Base-by-base conservation (phyloP, 2,797 vertebrate species). In the Luscinia megarhynchos region DNA sequence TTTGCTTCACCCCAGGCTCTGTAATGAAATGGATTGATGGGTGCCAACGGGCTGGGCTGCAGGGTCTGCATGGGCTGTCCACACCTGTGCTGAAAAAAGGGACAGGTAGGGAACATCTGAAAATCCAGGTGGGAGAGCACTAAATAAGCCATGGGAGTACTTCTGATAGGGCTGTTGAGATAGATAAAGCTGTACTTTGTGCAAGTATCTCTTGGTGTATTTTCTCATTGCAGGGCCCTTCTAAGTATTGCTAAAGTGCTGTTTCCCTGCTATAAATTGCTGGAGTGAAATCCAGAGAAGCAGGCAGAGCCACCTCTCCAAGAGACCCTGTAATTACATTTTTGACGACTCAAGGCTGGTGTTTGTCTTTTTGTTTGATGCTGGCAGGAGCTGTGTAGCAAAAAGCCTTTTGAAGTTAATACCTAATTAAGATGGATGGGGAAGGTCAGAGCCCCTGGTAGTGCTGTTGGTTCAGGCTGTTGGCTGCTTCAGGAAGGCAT, bases 321-420 rank as follows among this genome's bases (percentile, higher is more conserved):
- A 95, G 85, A 94, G 92, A 94, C 57, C 83, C 89, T 94, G 88
- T 97, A 97, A 97, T 97, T 97, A 95, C 94, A 66, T 94, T 94
- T 89, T 78, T 89, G 96, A 83, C 50, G 84, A 96, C 61, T 95
- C 89, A 93, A 95, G 86, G 90, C 80, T 89, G 94, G 78, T 94
- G 89, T 96, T 97, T 97, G 94, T 97, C 96, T 97, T 93, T 94
- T 87, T 94, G 90, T 92, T 95, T 53, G 77, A 96, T 96, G 94
- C 76, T 93, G 90, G 92, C 89, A 80, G 93, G 93, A 91, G 88
- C 15, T 5, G 27, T 69, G 78, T 80, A 94, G 90, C 94, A 85
- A 53, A 92, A 91, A 93, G 57, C 51, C 75, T 63, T 90, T 84
- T 77, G 92, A 96, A 97, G 85, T 90, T 78, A 94, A 83, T 41